A percentile compares a stretch with the other conserved stretches of the same genome.
phyloP scores from a whole-genome alignment of 2,888 invertebrate species.

The Drosophila lutescens region DNA sequence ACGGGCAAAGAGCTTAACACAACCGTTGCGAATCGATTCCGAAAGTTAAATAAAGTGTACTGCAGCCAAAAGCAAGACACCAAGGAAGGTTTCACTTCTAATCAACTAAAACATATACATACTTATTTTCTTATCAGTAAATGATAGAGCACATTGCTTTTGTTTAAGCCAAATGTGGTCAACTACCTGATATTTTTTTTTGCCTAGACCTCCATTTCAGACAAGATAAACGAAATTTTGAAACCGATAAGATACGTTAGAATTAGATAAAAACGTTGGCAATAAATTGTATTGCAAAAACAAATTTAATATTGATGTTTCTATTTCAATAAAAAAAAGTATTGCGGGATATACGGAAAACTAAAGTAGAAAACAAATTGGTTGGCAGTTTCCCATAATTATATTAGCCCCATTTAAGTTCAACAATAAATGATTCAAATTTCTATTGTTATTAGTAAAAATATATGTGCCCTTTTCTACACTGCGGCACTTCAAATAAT shows the following conservation, averaged over 20 bases:
- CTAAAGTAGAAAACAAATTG: no score
- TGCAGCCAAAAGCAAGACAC: conserved; percentile 17
- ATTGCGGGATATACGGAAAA: background rate
- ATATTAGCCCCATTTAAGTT: no score
- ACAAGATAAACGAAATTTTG: conserved; percentile 58
- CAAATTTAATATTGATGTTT: conserved; percentile 30
- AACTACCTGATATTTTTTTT: conserved; percentile 46
- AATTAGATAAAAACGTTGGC: background rate
- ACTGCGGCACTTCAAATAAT: no score
- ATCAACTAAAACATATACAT: conserved; percentile 45
- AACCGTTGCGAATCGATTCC: conserved; percentile 45
- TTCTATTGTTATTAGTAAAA: no score
- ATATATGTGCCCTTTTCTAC: no score
- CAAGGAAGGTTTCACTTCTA: conserved; percentile 43
- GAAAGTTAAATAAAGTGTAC: conserved; percentile 50
- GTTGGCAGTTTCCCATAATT: no score
- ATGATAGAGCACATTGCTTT: conserved; percentile 61
- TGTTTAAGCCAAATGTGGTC: conserved; percentile 69
- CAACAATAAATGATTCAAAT: no score
- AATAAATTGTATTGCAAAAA: conserved; percentile 16
- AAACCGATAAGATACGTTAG: conserved; percentile 59
- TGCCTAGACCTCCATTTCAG: conserved; percentile 40
- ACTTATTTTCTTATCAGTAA: conserved; percentile 57
- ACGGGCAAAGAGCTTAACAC: conserved; percentile 21
- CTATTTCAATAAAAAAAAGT: background rate